phyloP scores from a whole-genome alignment of 2,888 invertebrate species.

The Sthenelais limicola region DNA sequence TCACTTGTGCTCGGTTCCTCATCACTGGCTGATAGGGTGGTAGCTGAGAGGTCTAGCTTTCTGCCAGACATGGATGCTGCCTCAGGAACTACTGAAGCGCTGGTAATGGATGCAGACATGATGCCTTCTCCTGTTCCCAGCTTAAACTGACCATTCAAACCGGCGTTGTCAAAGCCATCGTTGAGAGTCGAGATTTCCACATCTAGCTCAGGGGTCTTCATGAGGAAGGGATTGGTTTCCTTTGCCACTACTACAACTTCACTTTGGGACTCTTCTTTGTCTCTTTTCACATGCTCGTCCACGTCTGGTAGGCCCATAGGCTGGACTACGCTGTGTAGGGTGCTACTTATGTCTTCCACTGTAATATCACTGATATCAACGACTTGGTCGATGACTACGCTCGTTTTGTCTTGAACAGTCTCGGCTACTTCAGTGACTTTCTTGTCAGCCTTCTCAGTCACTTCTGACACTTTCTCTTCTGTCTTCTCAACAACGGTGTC shows the following conservation, averaged over 20 bases:
- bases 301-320: constrained; percentile 18
- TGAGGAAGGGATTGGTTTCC: constrained; percentile 31
- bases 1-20: constrained; percentile 9
- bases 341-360: neutral
- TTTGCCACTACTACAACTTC: constrained; percentile 2
- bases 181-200: constrained; percentile 13
- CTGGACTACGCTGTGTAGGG: constrained; percentile 11
- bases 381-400: neutral
- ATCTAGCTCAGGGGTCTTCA: constrained; percentile 24
- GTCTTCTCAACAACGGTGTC: neutral
- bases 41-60: constrained; percentile 15
- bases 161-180: neutral
- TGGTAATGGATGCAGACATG: no score
- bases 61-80: neutral
- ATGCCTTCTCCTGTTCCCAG: no score
- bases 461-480: neutral
- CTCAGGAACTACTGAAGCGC: neutral
- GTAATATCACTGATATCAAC: constrained; percentile 4
- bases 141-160: no score
- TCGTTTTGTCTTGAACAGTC: neutral
- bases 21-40: constrained; percentile 10
- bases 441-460: constrained; percentile 7
- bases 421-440: constrained; percentile 7
- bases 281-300: neutral
- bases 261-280: constrained; percentile 1